These are phyloP conservation scores for Jordanella pulchra DNA, from an alignment of 2,797 vertebrate genomes.

Conservation along the genomic window DNA sequence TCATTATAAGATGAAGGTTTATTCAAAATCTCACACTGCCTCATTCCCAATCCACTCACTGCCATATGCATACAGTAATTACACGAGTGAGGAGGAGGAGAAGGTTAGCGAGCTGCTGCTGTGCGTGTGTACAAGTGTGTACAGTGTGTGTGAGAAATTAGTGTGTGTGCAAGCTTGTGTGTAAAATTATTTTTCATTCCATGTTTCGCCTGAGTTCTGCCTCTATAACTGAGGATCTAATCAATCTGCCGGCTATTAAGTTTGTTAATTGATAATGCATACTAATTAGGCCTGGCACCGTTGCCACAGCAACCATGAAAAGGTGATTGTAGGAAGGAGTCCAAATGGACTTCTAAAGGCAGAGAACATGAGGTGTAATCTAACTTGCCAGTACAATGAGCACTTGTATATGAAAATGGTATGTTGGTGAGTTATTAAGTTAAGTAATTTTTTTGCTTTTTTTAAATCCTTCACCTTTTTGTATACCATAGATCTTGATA, in stretches of 20 bases:
- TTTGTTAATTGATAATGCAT: conserved; percentile 99
- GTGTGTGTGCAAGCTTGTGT: conserved; percentile 57
- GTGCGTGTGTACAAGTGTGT: conserved; percentile 23
- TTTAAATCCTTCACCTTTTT: background rate
- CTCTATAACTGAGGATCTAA: conserved; percentile 99
- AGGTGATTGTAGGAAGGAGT: conserved; percentile 99
- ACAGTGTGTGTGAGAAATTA: conserved; percentile 32
- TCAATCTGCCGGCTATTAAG: conserved; percentile 99
- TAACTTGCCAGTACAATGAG: conserved; percentile 76
- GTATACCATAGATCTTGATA: background rate
- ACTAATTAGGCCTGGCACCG: conserved; percentile 99
- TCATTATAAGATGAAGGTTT: conserved; percentile 86
- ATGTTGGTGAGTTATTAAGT: conserved; percentile 6
- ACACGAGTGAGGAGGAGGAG: conserved; percentile 87
- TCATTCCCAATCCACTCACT: conserved; percentile 89
- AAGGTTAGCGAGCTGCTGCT: conserved; percentile 80
- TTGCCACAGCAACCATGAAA: conserved; percentile 97
- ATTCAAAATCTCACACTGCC: conserved; percentile 86
- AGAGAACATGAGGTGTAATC: conserved; percentile 91
- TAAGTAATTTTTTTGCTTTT: too few species aligned
- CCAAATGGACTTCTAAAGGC: conserved; percentile 99
- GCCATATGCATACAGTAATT: conserved; percentile 97
- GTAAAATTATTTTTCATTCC: conserved; percentile 94
- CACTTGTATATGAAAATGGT: background rate
- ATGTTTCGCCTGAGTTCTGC: conserved; percentile 99